Conservation (phyloP, 2,888 invertebrate species). For the Graphium colonna region DNA sequence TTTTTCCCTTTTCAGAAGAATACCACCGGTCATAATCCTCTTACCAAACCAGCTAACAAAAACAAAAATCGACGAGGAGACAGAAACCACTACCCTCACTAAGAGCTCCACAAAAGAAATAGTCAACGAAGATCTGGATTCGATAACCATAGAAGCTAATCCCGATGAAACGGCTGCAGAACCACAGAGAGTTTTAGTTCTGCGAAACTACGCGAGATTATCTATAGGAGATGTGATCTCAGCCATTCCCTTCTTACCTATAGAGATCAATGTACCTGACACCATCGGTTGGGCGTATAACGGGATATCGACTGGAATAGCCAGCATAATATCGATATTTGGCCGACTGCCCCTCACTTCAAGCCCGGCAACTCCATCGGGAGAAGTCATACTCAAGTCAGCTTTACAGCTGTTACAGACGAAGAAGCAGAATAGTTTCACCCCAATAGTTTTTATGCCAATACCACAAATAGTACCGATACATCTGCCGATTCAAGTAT, state of each 20-base stretch:
- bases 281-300: constrained; percentile 66
- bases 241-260: constrained; percentile 77
- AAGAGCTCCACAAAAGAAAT: constrained; percentile 30
- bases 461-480: constrained; percentile 39
- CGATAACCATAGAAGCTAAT: constrained; percentile 53
- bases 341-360: constrained; percentile 46
- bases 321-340: constrained; percentile 51
- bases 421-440: constrained; percentile 30
- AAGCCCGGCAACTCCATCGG: constrained; percentile 25
- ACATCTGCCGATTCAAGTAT: constrained; percentile 33
- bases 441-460: constrained; percentile 49
- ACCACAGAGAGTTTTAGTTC: constrained; percentile 38
- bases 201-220: constrained; percentile 43
- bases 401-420: constrained; percentile 38
- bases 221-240: constrained; percentile 71
- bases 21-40: constrained; percentile 46
- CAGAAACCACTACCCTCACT: constrained; percentile 28
- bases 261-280: constrained; percentile 83
- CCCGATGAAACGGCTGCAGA: constrained; percentile 30
- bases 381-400: constrained; percentile 35
- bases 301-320: constrained; percentile 45
- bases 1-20: constrained; percentile 35
- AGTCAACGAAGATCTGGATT: constrained; percentile 45
- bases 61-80: constrained; percentile 24
- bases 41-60: constrained; percentile 37